Conservation (phyloP, 2,888 invertebrate genomes). For the Nowickia ferox region DNA sequence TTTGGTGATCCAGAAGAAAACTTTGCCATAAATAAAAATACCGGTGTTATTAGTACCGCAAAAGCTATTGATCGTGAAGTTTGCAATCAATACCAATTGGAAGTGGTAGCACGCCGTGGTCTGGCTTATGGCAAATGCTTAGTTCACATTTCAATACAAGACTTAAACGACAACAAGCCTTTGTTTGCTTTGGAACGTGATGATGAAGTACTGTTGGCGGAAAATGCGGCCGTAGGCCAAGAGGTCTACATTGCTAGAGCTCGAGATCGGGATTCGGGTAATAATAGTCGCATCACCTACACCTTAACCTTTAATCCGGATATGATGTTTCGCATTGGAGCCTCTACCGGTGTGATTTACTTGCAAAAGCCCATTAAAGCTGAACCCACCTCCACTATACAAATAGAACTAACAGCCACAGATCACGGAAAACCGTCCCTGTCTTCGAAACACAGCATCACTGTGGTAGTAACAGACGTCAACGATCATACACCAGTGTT, state of each 20-base stretch:
- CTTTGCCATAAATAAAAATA: constrained; percentile 91
- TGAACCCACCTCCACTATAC: constrained; percentile 88
- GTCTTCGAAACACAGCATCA: constrained; percentile 89
- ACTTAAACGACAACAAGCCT: constrained; percentile 96
- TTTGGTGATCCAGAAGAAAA: constrained; percentile 90
- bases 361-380: constrained; percentile 91
- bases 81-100: constrained; percentile 89
- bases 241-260: constrained; percentile 95
- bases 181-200: constrained; percentile 91
- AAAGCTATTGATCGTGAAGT: constrained; percentile 93
- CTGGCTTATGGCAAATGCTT: constrained; percentile 90
- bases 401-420: constrained; percentile 92
- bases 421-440: constrained; percentile 91
- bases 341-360: constrained; percentile 94
- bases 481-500: constrained; percentile 98
- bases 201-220: constrained; percentile 89
- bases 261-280: constrained; percentile 93
- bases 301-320: constrained; percentile 91
- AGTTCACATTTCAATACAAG: constrained; percentile 92
- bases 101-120: constrained; percentile 91
- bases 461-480: constrained; percentile 91
- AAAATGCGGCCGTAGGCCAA: constrained; percentile 96
- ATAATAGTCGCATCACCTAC: constrained; percentile 94
- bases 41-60: constrained; percentile 90
- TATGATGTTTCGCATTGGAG: constrained; percentile 92